Percentiles rank a stretch among this genome's conserved stretches.
Conservation (phyloP, 2,113 vertebrate species). For the Varanus komodoensis region DNA sequence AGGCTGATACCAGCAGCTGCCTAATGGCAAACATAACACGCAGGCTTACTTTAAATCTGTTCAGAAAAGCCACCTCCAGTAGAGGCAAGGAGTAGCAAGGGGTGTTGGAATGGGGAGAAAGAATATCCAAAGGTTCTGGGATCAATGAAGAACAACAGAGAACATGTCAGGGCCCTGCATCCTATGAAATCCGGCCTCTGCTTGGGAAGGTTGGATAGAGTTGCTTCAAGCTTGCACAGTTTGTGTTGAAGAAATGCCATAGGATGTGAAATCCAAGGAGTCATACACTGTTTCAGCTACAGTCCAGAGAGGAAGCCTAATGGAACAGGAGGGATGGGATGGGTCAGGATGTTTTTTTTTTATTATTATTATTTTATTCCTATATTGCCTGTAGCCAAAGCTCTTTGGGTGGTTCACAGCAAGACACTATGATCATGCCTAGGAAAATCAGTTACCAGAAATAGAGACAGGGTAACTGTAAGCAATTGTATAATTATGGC, state of each 20-base stretch:
- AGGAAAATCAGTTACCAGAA: not conserved
- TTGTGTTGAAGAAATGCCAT: not conserved
- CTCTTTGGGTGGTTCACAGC: no score
- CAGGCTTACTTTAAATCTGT: not conserved
- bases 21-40: not conserved
- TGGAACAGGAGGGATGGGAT: no score
- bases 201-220: not conserved
- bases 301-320: not conserved
- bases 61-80: not conserved
- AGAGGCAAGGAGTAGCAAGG: not conserved
- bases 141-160: not conserved
- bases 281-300: no score
- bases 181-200: not conserved
- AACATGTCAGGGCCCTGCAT: not conserved
- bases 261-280: not conserved
- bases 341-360: no score
- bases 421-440: no score
- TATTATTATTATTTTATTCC: no score
- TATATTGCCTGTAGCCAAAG: no score
- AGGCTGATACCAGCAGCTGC: not conserved
- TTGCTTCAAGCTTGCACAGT: not conserved
- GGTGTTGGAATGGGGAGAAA: not conserved
- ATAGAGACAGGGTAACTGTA: not conserved
- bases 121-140: not conserved
- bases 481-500: not conserved